A percentile compares a stretch with the other conserved stretches of the same genome.
These are phyloP conservation scores for Spondyliosoma cantharus DNA, from an alignment of 2,797 vertebrate genomes.

Conservation along the genomic window DNA sequence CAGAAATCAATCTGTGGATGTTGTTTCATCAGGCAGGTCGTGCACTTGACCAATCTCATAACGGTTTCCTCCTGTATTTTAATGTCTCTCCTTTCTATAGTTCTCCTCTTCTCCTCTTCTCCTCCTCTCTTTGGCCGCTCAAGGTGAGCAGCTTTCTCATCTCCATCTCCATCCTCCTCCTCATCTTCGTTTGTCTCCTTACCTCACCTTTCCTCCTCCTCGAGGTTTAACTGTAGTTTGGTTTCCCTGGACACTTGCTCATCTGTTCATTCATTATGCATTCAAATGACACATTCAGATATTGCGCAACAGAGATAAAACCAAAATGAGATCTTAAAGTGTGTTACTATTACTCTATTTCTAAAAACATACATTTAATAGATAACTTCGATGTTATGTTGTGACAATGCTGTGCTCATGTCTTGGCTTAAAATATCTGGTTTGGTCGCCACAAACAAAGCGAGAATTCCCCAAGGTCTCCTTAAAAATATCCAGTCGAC, in stretches of 20 bases:
- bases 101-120: not conserved
- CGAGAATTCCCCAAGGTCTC: no score
- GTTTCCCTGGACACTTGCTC: conserved; percentile 6
- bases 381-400: no score
- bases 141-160: conserved; percentile 30
- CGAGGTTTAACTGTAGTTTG: conserved; percentile 16
- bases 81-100: not conserved
- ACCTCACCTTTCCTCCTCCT: conserved; percentile 5
- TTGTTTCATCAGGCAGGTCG: conserved; percentile 19
- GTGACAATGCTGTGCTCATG: no score
- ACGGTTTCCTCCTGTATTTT: conserved; percentile 22
- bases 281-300: not conserved
- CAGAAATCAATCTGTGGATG: conserved; percentile 26
- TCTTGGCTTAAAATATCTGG: no score
- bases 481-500: no score
- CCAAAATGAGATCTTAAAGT: not conserved
- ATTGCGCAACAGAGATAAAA: not conserved
- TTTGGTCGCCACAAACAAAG: no score
- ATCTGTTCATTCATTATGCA: not conserved
- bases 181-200: not conserved
- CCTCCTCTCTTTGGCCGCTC: conserved; percentile 10
- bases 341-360: not conserved
- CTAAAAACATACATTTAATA: not conserved
- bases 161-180: conserved; percentile 3
- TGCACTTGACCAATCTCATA: not conserved